A percentile compares a stretch with the other conserved stretches of the same genome.
Evolutionary conservation across 2,113 vertebrate species (phyloP).

Genomic region (Otocyon megalotis): DNA sequence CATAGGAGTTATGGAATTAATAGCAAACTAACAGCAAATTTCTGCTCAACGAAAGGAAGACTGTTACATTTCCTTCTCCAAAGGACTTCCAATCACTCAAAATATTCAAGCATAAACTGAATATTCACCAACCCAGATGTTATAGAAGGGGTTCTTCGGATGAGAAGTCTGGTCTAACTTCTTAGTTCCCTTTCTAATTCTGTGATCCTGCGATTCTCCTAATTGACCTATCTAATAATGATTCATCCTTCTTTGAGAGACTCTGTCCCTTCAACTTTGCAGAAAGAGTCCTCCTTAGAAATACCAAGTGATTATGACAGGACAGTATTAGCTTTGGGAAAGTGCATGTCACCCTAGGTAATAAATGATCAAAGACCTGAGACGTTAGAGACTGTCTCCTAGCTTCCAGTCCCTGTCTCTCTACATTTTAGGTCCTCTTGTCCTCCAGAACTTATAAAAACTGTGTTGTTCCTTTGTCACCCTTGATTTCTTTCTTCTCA

Average conservation of each 20-base stretch:
- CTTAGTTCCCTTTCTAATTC: not conserved
- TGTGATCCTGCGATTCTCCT: not conserved
- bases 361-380: not conserved
- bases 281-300: not conserved
- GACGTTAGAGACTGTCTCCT: not conserved
- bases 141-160: not conserved
- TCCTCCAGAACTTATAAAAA: not conserved
- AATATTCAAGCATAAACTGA: conserved; percentile 11
- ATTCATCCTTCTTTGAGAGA: not conserved
- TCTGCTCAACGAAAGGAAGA: not conserved
- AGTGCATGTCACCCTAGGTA: not conserved
- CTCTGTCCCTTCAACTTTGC: not conserved
- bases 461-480: not conserved
- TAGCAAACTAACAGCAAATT: not conserved
- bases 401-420: not conserved
- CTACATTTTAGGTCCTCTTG: not conserved
- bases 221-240: not conserved
- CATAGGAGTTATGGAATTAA: not conserved
- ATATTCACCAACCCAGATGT: not conserved
- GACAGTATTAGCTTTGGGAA: not conserved
- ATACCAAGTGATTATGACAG: not conserved
- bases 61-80: not conserved
- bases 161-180: not conserved
- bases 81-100: not conserved
- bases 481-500: conserved; percentile 11